Percentiles rank a stretch among this genome's conserved stretches.
These are phyloP conservation scores for Daubentonia madagascariensis DNA, from an alignment of 2,113 vertebrate genomes.

Conservation along the genomic window DNA sequence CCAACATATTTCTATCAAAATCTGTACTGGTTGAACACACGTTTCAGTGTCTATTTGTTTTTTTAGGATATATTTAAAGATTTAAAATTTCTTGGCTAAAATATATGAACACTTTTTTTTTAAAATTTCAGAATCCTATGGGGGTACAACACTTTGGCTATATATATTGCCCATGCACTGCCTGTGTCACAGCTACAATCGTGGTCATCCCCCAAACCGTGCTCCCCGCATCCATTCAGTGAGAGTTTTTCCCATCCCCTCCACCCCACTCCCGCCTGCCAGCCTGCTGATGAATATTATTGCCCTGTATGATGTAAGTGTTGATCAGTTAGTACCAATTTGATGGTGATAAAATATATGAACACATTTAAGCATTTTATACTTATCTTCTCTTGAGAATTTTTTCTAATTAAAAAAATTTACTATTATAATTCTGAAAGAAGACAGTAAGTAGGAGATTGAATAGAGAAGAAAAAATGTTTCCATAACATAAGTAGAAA, in stretches of 20 bases:
- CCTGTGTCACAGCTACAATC: no score
- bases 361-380: not conserved
- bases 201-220: no score
- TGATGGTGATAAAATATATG: not conserved
- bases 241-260: no score
- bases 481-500: not conserved
- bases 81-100: not conserved
- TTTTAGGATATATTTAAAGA: not conserved
- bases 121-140: no score
- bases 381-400: not conserved
- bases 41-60: not conserved
- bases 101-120: not conserved
- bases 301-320: no score
- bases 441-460: not conserved
- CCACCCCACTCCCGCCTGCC: no score
- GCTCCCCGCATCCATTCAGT: no score
- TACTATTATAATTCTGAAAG: not conserved
- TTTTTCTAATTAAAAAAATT: not conserved
- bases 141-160: no score
- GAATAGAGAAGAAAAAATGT: not conserved
- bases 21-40: not conserved
- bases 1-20: not conserved
- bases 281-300: no score
- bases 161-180: no score
- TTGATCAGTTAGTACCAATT: no score